Evolutionary conservation across 2,113 vertebrate genomes (phyloP).

Genomic region (Girardinichthys multiradiatus): DNA sequence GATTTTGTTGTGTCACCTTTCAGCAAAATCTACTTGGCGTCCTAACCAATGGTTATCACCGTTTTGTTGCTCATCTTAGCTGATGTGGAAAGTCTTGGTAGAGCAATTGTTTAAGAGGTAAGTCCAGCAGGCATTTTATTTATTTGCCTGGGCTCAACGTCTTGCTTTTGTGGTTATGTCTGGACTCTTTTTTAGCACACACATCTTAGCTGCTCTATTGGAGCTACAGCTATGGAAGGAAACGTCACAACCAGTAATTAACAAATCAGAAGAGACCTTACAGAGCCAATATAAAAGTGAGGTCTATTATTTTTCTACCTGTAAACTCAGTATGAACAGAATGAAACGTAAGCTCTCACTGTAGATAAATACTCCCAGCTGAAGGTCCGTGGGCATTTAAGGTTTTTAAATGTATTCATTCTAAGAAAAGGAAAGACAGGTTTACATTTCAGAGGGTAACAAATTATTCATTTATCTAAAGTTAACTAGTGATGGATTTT

Average conservation of each 20-base stretch:
- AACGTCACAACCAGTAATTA: background rate
- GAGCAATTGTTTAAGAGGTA: no score
- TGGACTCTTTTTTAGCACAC: background rate
- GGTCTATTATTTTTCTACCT: background rate
- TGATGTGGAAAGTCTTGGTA: background rate
- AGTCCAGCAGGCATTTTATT: background rate
- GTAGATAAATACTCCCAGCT: background rate
- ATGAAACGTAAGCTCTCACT: background rate
- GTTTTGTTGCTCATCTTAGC: background rate
- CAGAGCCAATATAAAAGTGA: background rate
- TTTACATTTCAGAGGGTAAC: no score
- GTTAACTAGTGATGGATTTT: no score
- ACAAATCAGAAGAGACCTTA: background rate
- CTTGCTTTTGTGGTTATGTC: no score
- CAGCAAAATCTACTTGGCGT: background rate
- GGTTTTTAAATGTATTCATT: no score
- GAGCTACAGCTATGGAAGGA: background rate
- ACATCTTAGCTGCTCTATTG: background rate
- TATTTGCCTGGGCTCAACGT: background rate
- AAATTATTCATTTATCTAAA: no score
- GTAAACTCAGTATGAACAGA: background rate
- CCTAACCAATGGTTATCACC: background rate
- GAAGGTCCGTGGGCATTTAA: background rate
- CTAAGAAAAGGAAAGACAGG: no score
- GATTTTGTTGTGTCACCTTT: background rate